phyloP scores from a whole-genome alignment of 2,797 vertebrate genomes.

The Clarias pachynema region DNA sequence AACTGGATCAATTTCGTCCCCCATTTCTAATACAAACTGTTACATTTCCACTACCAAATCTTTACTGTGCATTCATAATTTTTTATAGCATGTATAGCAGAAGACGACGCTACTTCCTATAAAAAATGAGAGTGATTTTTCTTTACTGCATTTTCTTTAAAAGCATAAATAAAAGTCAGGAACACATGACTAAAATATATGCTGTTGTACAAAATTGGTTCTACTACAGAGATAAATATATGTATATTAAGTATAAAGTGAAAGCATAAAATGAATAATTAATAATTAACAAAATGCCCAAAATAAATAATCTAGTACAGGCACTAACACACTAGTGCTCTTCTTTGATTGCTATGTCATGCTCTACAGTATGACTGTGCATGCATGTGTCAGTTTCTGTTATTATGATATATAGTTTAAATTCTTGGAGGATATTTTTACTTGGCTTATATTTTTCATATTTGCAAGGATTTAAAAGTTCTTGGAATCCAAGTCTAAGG shows the following conservation, averaged over 20 bases:
- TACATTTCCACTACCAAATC: slow-evolving; percentile 7
- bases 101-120: background rate
- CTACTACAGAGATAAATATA: background rate
- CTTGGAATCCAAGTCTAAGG: background rate
- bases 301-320: background rate
- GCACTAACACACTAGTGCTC: background rate
- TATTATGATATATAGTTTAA: slow-evolving; percentile 49
- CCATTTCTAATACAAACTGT: background rate
- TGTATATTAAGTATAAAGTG: background rate
- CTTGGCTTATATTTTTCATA: background rate
- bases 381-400: background rate
- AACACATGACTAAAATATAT: background rate
- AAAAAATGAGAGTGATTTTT: background rate
- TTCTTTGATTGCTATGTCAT: background rate
- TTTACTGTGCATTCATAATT: slow-evolving; percentile 2
- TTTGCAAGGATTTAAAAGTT: background rate
- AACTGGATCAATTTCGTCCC: no score
- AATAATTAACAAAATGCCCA: background rate
- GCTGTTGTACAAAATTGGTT: background rate
- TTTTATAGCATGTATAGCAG: background rate
- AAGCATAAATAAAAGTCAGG: background rate
- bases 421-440: slow-evolving; percentile 40
- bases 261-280: background rate
- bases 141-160: background rate
- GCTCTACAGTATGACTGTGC: background rate